These are phyloP conservation scores for Cheiracanthium punctorium DNA, from an alignment of 2,888 invertebrate species.

Conservation along the genomic window DNA sequence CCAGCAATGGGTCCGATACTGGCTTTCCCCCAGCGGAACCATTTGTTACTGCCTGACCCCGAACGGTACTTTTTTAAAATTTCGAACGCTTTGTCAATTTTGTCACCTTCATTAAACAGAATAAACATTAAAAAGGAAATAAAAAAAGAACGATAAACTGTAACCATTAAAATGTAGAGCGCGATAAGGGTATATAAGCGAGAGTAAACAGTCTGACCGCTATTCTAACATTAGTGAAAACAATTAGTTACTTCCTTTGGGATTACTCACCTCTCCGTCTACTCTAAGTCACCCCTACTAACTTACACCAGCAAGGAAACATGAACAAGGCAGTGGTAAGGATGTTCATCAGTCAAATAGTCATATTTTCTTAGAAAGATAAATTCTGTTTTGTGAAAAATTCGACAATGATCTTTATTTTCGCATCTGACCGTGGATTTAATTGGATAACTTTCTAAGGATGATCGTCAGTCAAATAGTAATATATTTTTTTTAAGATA, in stretches of 20 bases:
- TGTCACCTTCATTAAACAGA: slow-evolving; percentile 37
- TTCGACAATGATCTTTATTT: too few species aligned
- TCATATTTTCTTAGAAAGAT: too few species aligned
- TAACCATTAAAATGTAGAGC: slow-evolving; percentile 41
- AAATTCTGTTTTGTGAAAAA: too few species aligned
- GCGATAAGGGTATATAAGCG: slow-evolving; percentile 31
- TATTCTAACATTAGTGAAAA: background rate
- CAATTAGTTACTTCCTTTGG: background rate
- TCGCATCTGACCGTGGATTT: too few species aligned
- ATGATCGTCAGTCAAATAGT: too few species aligned
- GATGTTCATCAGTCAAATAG: too few species aligned
- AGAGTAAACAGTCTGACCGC: background rate
- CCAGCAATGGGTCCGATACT: background rate
- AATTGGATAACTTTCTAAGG: too few species aligned
- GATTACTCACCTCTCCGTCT: slow-evolving; percentile 10
- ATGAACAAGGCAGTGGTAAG: slow-evolving; percentile 40
- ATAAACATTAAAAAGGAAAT: slow-evolving; percentile 22
- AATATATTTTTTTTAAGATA: too few species aligned
- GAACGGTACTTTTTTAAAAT: slow-evolving; percentile 18
- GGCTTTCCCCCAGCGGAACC: background rate
- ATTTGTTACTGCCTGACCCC: slow-evolving; percentile 38
- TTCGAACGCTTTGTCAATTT: background rate
- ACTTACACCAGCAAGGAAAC: background rate
- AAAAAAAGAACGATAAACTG: too few species aligned
- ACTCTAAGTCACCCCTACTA: background rate